Base-by-base conservation (phyloP, 2,888 invertebrate genomes). In the Matsumyia berberina region DNA sequence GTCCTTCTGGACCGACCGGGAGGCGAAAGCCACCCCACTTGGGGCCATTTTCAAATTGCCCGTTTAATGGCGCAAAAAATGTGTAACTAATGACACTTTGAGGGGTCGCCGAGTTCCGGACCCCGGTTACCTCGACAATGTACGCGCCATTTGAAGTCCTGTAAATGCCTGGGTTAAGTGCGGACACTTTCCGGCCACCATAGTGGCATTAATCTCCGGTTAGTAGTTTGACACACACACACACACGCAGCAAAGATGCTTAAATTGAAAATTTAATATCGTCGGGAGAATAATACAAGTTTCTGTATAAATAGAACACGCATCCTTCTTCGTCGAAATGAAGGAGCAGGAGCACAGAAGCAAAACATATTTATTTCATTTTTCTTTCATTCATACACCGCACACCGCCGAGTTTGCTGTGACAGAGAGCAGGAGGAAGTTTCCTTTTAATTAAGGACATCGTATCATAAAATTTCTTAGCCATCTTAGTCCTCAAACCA, bases 251-350 rank as follows among this genome's bases (percentile, higher is more conserved):
- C 17, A 33, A 39, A 66, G 77, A 53, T 35, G 33, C 67, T 49
- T 33, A 69, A 79, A 83, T 83, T 83, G 83, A 83, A 83, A 83
- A 83, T 83, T 83, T 83, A 83, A 79, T 83, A 67, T 83, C 49
- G 19, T 57, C 67, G 53, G 53, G 73, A 60, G 73, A 73, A 83
- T 72, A 73, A 78, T 78, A 62, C 60, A 55, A 73, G 78, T 58
- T 72, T 70, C 49, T 79, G 55, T 73, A 42, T 51, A 77, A 60
- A 67, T 77, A 46, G 67, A 79, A 60, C 67, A 79, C 79, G 79
- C 77, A 62, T 69, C 78, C 55, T 64, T 62, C 33, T 51, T 42
- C 29, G 17, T 57, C 49, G 42, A 7, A 31, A 24, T 11, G 19
- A 24, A 24, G 24, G 4, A 24, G 4, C 24, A 24, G 31, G 24